Percentiles rank a stretch among this genome's conserved stretches.
Conservation (phyloP, 2,797 vertebrate genomes). For the Pangasius larnaudii region DNA sequence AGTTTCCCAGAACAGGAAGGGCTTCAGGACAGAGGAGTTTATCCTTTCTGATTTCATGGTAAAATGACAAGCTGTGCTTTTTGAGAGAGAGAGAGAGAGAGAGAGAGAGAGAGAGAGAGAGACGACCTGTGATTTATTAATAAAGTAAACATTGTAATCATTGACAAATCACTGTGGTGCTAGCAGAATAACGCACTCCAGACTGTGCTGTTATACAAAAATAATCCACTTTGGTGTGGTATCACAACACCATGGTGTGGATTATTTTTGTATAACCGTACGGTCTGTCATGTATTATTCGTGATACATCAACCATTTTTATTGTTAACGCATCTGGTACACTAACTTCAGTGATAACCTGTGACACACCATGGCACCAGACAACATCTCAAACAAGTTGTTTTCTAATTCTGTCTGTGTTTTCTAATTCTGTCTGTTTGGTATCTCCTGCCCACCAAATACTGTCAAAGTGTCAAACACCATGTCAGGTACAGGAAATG, state of each 20-base stretch:
- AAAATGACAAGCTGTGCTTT: neutral
- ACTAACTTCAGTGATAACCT: neutral
- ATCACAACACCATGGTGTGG: neutral
- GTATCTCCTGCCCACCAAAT: slow-evolving; percentile 79
- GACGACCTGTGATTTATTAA: neutral
- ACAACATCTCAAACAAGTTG: slow-evolving; percentile 69
- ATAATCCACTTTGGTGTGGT: neutral
- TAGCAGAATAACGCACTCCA: neutral
- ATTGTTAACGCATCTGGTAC: neutral
- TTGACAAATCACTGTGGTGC: neutral
- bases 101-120: neutral
- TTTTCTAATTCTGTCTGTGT: slow-evolving; percentile 23
- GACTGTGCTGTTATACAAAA: neutral
- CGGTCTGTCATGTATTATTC: neutral
- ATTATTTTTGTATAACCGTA: neutral
- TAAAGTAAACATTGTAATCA: neutral
- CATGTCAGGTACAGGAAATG: slow-evolving; percentile 75
- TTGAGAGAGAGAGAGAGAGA: neutral
- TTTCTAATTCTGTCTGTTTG: slow-evolving; percentile 58
- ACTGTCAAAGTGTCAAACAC: slow-evolving; percentile 80
- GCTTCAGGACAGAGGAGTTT: too few relatives aligned
- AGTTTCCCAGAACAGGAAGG: too few relatives aligned
- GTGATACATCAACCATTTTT: neutral
- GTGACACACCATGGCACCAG: neutral
- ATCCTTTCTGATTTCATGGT: too few relatives aligned